Evolutionary conservation across 2,888 invertebrate genomes (phyloP).

Genomic region (Iphiclides podalirius): DNA sequence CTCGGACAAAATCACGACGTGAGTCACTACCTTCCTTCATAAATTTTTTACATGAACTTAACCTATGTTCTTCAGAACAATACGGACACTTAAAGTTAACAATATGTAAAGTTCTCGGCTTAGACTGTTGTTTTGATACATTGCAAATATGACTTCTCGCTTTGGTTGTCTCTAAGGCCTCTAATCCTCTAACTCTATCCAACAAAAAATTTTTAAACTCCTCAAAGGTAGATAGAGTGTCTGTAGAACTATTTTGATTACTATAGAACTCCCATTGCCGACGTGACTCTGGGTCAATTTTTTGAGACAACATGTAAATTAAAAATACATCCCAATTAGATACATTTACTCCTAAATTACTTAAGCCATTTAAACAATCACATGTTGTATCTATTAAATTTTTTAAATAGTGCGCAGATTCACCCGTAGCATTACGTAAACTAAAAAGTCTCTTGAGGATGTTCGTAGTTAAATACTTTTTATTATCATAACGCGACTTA

Average conservation of each 20-base stretch:
- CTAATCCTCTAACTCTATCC: not conserved
- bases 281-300: not conserved
- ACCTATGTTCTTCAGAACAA: not conserved
- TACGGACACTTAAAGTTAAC: not conserved
- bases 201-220: not conserved
- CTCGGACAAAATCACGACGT: not conserved
- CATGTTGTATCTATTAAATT: not conserved
- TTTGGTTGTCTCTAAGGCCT: slow-evolving; percentile 3
- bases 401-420: not conserved
- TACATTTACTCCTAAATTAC: not conserved
- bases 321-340: not conserved
- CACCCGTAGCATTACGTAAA: not conserved
- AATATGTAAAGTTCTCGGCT: not conserved
- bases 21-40: not conserved
- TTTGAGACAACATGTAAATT: not conserved
- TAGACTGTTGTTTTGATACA: not conserved
- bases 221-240: not conserved
- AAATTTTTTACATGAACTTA: not conserved
- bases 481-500: not conserved
- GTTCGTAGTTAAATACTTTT: not conserved
- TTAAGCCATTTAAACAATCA: not conserved
- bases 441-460: not conserved
- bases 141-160: not conserved
- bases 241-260: not conserved
- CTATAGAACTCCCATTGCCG: not conserved